Conservation (phyloP, 2,113 vertebrate genomes). For the Xiphorhynchus elegans region DNA sequence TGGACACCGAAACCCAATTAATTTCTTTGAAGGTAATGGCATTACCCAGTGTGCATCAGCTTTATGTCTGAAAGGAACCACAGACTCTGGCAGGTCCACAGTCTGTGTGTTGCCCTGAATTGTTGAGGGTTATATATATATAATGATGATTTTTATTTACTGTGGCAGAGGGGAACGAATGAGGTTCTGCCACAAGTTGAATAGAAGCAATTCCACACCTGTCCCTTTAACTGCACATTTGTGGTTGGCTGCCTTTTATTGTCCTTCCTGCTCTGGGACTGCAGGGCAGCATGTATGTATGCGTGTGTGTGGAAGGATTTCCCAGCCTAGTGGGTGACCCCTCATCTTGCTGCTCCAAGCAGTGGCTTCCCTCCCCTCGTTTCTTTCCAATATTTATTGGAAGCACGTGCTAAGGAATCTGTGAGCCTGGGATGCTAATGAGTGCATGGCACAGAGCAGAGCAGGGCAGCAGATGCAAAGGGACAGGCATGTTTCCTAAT, state of each 20-base stretch:
- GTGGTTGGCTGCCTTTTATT: constrained; percentile 38
- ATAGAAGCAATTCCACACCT: constrained; percentile 49
- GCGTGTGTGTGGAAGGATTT: not conserved
- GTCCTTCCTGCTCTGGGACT: not conserved
- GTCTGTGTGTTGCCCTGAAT: not conserved
- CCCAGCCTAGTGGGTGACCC: not conserved
- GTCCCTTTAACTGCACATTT: constrained; percentile 37
- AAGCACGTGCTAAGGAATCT: constrained; percentile 72
- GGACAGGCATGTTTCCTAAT: not conserved
- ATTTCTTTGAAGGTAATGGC: constrained; percentile 6
- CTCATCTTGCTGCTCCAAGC: not conserved
- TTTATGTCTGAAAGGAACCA: not conserved
- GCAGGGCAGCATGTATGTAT: not conserved
- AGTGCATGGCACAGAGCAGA: not conserved
- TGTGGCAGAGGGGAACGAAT: constrained; percentile 53
- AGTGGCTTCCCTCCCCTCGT: not conserved
- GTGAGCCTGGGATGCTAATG: constrained; percentile 3
- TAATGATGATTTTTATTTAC: constrained; percentile 56
- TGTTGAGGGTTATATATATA: not conserved
- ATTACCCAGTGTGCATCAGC: not conserved
- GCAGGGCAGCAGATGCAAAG: constrained; percentile 44
- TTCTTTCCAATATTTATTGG: constrained; percentile 50
- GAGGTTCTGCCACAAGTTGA: constrained; percentile 1
- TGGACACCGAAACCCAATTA: not conserved
- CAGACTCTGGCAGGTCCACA: not conserved